Base-by-base conservation (phyloP, 2,888 invertebrate genomes). In the Steinernema scapterisci region DNA sequence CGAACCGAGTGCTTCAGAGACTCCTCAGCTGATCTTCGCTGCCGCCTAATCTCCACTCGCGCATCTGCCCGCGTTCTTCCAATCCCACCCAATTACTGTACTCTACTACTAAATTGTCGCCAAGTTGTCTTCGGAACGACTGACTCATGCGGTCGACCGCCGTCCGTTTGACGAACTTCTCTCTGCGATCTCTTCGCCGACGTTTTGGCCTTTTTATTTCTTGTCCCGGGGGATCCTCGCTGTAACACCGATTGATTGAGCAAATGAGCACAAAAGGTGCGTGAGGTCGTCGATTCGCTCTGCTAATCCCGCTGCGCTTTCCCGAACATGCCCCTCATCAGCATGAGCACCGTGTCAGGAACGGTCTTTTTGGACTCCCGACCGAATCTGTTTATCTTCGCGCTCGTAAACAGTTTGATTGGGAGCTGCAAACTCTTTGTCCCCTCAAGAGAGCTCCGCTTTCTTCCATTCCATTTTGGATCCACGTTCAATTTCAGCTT, bases 21-120 rank as follows among this genome's bases (percentile, higher is more conserved):
- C 52, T 19, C 52, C 52, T 48, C 48, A 52, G 52, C 52, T 52
- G 52, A 63, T 63, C 63, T 48, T 48, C 48, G 48, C 13, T 48
- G 16, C 31, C 63, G 38, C 38, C 38, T 38, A 38, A 38, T 38
- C 38, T 54, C 54, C 63, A 16, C 21, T 31, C 7, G 27, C 16
- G 16, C 63, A 63, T 25, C 7, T 31, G 63, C 16, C 38, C 31
- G 31, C 63, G 38, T 6, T 38, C 38, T 38, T 38, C 5, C 38
- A 38, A 38, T 38, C 38, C 38, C 38, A 38, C 5, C 38, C 38
- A 38, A 38, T 38, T 38, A 38, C 38, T 38, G 38, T 38, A 9
- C 38, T 38, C 38, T 3, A 38, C 9, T 38, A 9, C 38, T n/a
- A n/a, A n/a, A n/a, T n/a, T n/a, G 9, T 9, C 38, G 38, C 38